Conservation (phyloP, 2,113 vertebrate genomes). For the Catagonus wagneri region DNA sequence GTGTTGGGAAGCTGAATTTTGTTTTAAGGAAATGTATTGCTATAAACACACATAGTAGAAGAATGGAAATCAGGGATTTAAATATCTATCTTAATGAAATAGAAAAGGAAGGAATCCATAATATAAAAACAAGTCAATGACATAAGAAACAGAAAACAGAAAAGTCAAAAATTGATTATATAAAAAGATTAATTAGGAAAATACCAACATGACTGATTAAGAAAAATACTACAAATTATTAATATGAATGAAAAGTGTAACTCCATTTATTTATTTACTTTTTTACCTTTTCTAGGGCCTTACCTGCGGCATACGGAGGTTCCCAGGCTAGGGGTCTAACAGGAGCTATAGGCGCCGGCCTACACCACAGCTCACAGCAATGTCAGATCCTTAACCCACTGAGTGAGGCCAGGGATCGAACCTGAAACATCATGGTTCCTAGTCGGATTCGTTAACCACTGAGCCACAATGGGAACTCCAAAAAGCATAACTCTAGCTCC, state of each 20-base stretch:
- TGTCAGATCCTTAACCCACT: no score
- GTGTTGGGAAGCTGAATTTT: not conserved
- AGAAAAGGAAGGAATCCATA: not conserved
- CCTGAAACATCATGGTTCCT: no score
- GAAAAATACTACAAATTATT: not conserved
- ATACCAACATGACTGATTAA: not conserved
- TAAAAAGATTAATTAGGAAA: not conserved
- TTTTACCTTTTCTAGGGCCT: no score
- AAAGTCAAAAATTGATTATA: not conserved
- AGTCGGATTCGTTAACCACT: no score
- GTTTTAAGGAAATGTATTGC: not conserved
- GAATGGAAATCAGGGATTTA: not conserved
- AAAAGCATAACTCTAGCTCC: not conserved
- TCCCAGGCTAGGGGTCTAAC: no score
- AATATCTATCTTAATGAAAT: not conserved
- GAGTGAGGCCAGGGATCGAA: no score
- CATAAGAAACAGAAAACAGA: not conserved
- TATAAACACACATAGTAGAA: not conserved
- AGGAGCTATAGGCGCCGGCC: no score
- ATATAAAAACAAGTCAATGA: not conserved
- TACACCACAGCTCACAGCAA: no score
- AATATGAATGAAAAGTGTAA: not conserved
- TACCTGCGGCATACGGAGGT: no score
- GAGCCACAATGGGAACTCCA: no score
- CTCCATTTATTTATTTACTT: no score